Percentiles rank a stretch among this genome's conserved stretches.
Evolutionary conservation across 2,113 vertebrate genomes (phyloP).

Genomic region (Pluvianellus socialis): DNA sequence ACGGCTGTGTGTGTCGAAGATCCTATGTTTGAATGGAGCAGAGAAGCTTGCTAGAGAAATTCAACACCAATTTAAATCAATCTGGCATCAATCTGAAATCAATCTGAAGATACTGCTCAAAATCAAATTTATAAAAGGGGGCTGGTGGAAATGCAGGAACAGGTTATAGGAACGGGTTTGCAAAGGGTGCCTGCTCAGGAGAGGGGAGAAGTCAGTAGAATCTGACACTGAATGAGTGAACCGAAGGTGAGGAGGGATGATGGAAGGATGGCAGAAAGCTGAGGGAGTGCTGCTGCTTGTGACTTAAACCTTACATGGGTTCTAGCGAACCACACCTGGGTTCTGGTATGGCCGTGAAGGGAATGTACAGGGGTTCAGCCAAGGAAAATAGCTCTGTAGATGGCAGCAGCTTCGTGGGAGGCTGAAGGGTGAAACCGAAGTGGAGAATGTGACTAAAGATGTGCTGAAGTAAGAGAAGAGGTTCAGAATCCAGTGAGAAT

Average conservation of each 20-base stretch:
- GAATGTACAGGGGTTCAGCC: not conserved
- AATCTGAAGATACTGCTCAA: not conserved
- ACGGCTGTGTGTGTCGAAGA: not conserved
- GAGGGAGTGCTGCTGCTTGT: not conserved
- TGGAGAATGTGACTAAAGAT: not conserved
- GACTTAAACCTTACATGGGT: not conserved
- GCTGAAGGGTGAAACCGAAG: not conserved
- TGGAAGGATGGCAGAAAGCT: not conserved
- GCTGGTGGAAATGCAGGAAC: not conserved
- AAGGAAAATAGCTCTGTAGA: not conserved
- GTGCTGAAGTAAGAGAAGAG: not conserved
- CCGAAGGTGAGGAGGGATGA: not conserved
- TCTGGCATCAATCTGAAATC: not conserved
- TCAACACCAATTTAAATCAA: not conserved
- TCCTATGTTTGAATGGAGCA: not conserved
- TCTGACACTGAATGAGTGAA: not conserved
- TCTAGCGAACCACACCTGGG: not conserved
- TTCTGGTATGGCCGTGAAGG: not conserved
- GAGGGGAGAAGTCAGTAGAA: not conserved
- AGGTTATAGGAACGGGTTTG: not conserved
- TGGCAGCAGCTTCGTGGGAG: not conserved
- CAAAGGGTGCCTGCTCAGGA: not conserved
- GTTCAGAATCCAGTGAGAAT: not conserved
- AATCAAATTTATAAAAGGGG: not conserved
- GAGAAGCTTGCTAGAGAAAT: not conserved